Conservation (phyloP, 2,888 invertebrate species). For the Iselma pallidipennis region DNA sequence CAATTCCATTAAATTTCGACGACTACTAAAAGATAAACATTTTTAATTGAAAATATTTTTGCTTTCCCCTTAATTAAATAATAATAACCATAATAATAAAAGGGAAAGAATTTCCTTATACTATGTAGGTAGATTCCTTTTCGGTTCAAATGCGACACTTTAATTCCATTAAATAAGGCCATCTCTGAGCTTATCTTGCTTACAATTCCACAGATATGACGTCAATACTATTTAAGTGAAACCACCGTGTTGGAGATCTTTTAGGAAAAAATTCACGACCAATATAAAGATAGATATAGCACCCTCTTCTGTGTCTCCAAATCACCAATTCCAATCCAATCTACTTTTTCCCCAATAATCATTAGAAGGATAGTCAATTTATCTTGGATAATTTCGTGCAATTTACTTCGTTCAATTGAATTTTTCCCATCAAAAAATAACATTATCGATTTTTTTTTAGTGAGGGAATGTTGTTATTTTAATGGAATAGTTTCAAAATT, state of each 20-base stretch:
- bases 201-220: neutral
- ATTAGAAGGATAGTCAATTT: neutral
- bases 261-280: neutral
- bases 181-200: neutral
- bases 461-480: neutral
- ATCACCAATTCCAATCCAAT: neutral
- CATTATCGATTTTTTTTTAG: neutral
- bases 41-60: too few species aligned
- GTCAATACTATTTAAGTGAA: neutral
- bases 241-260: neutral
- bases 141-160: neutral
- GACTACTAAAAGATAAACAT: too few species aligned
- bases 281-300: neutral
- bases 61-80: too few species aligned
- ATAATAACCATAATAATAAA: neutral
- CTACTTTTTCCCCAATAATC: neutral
- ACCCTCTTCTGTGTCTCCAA: neutral
- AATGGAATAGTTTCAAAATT: neutral
- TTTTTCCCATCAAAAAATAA: neutral
- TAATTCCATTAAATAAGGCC: neutral
- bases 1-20: neutral
- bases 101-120: neutral
- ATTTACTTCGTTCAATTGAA: constrained; percentile 1
- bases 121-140: neutral
- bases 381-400: neutral